These are phyloP conservation scores for Nannobrachium achirus DNA, from an alignment of 2,113 vertebrate species.

Conservation along the genomic window DNA sequence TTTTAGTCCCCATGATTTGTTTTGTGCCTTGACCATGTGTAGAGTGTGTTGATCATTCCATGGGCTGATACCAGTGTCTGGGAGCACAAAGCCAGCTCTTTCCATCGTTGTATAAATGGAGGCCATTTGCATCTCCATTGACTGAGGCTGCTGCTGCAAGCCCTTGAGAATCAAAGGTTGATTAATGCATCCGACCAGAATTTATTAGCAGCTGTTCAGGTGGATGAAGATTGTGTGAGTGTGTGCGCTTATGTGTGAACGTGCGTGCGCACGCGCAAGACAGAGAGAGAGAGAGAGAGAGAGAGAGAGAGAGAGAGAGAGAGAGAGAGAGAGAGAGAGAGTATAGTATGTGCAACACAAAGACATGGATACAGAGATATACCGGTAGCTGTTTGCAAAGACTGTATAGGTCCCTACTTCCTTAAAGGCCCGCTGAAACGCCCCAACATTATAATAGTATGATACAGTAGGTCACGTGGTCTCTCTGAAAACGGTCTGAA, in stretches of 20 bases:
- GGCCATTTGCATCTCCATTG: conserved; percentile 69
- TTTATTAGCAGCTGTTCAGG: conserved; percentile 68
- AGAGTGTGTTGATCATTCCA: conserved; percentile 59
- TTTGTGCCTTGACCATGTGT: conserved; percentile 33
- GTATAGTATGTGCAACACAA: not conserved
- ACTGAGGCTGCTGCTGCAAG: conserved; percentile 37
- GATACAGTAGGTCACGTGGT: too few species aligned
- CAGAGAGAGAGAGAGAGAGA: not conserved
- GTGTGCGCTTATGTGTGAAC: too few species aligned
- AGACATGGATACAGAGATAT: too few species aligned
- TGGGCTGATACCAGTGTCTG: conserved; percentile 44
- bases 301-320: not conserved
- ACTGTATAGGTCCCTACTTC: not conserved
- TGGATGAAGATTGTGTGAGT: conserved; percentile 43
- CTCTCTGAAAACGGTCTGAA: too few species aligned
- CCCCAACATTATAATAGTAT: too few species aligned
- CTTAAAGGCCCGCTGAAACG: too few species aligned
- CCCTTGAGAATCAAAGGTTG: conserved; percentile 69
- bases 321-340: too few species aligned
- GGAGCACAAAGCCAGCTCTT: conserved; percentile 49
- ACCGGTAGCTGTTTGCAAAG: too few species aligned
- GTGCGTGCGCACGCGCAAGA: not conserved
- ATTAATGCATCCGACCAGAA: conserved; percentile 64
- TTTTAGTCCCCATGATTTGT: conserved; percentile 29
- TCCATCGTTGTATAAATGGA: conserved; percentile 56